phyloP scores from a whole-genome alignment of 2,888 invertebrate genomes.

The Pegoplata infirma region DNA sequence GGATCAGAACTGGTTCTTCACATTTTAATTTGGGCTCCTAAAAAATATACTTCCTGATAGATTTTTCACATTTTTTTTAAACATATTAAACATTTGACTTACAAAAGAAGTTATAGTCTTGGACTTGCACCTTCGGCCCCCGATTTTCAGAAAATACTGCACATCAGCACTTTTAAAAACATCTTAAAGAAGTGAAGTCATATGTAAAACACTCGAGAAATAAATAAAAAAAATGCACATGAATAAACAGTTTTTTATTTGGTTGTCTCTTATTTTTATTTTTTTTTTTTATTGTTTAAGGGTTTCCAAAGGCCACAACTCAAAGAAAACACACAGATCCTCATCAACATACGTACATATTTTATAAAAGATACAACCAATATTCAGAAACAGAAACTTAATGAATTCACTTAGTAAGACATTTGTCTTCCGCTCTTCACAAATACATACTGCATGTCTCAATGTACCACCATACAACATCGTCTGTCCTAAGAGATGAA shows the following conservation, averaged over 20 bases:
- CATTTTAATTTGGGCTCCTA: too few species aligned
- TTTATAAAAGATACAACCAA: slow-evolving; percentile 34
- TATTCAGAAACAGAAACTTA: slow-evolving; percentile 57
- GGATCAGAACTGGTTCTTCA: too few species aligned
- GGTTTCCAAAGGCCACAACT: slow-evolving; percentile 43
- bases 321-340: slow-evolving; percentile 43
- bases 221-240: slow-evolving; percentile 27
- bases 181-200: slow-evolving; percentile 42
- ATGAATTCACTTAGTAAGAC: slow-evolving; percentile 66
- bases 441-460: slow-evolving; percentile 11
- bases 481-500: slow-evolving; percentile 41
- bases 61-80: too few species aligned
- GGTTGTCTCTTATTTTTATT: neutral
- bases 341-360: slow-evolving; percentile 41
- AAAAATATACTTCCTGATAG: too few species aligned
- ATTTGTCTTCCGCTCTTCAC: slow-evolving; percentile 64
- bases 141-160: neutral
- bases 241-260: slow-evolving; percentile 53
- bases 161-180: slow-evolving; percentile 5
- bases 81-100: too few species aligned
- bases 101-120: too few species aligned
- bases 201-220: slow-evolving; percentile 53
- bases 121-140: neutral
- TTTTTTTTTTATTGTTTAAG: slow-evolving; percentile 24
- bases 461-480: slow-evolving; percentile 1